Base-by-base conservation (phyloP, 2,113 vertebrate genomes). In the Pao palembangensis region DNA sequence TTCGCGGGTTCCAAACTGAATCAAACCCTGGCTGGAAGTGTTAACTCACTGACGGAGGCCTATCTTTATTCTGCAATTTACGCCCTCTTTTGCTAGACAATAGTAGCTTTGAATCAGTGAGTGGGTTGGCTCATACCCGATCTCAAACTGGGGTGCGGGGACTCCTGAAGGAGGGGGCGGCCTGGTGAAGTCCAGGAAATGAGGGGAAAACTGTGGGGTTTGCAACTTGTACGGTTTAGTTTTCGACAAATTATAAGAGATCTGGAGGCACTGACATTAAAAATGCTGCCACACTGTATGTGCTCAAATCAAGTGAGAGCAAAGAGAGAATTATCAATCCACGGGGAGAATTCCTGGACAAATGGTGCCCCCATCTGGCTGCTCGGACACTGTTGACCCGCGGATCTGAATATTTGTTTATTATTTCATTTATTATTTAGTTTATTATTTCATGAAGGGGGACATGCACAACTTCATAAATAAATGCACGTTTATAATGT, bases 361-460 rank as follows among this genome's bases (percentile, higher is more conserved):
- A 71, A 63, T 78, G 82, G 70, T 77, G 89, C 89, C 89, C 88
- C 84, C 89, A 52, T 84, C 84, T 87, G 90, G 89, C 64, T 69
- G 64, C 19, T 71, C 21, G 48, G 69, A 75, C 75, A 69, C 34
- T 1, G 34, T 12, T 38, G 10, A 12, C 34, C n/a, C n/a, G n/a
- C n/a, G n/a, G n/a, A n/a, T n/a, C n/a, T n/a, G n/a, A n/a, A n/a
- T n/a, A n/a, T n/a, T n/a, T n/a, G n/a, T n/a, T n/a, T n/a, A n/a
- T n/a, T n/a, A n/a, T n/a, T n/a, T 12, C 10, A 12, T 38, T 38
- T 38, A 11, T 38, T 11, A 38, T n/a, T n/a, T n/a, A n/a, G n/a
- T n/a, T n/a, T n/a, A n/a, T n/a, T n/a, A n/a, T n/a, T n/a, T n/a
- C n/a, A n/a, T 28, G 25, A 28, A 28, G 25, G 6, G 3, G 3